Evolutionary conservation across 2,888 invertebrate species (phyloP), one percentile per base, ranked within the genome.

Genomic region (Cancer borealis): DNA sequence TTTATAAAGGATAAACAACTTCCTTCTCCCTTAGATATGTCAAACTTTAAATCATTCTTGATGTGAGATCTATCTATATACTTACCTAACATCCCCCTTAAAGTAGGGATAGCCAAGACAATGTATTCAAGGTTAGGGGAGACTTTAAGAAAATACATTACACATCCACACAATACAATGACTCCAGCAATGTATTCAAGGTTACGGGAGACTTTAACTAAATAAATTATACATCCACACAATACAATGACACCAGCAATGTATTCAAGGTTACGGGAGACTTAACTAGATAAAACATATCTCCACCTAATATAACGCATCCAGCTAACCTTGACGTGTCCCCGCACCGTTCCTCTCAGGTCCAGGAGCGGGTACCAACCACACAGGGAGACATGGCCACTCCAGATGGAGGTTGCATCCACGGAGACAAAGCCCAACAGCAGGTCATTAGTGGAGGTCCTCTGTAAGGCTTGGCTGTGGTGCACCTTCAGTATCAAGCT

Each of bases 321-420:
- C 21, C 54, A 46, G 39, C 93, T 26, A n/a, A 94, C 95, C 94
- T 95, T 95, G 26, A 95, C 21, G 49, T 95, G 95, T 0, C 95
- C 95, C 14, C 94, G 66, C 17, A 94, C 91, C 21, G 88, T 45
- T 8, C 94, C 95, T 10, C 92, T 54, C n/a, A 95, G 92, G 73
- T 94, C 94, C 14, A 95, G 93, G 60, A 95, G 46, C 14, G 95
- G 95, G 49, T 95, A 95, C 95, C 95, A 95, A 54, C 95, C 95
- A 93, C 95, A 95, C n/a, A 95, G 93, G 21, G 95, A 95, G 30
- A 95, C 95, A 47, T 95, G 95, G 39, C 95, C 95, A n/a, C 94
- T 92, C 94, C 94, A 95, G 54, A 95, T 94, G 60, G 95, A 94
- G 21, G 93, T 94, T 39, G 95, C 94, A 54, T 92, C 93, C 30